Base-by-base conservation (phyloP, 2,888 invertebrate species). In the Octonoba sinensis region DNA sequence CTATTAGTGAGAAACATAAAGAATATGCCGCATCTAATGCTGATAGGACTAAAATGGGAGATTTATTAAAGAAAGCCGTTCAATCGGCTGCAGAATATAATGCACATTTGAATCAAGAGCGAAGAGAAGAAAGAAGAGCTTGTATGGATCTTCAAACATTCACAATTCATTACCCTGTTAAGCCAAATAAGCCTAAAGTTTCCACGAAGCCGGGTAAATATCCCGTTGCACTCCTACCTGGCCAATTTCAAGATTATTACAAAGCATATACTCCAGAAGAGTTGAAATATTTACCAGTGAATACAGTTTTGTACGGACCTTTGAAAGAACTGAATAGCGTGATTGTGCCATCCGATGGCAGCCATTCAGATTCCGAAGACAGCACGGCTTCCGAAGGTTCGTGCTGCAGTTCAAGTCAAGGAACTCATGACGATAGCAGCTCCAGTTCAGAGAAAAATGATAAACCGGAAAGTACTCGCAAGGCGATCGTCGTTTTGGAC, bases 211-310 rank as follows among this genome's bases (percentile, higher is more conserved):
- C 92, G 56, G 92, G 92, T 57, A 88, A 92, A 88, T 99, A 97
- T 91, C 99, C 99, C 22, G 93, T 97, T 83, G 93, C 98, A 60
- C 90, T 99, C 84, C 93, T 99, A 86, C 96, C 97, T 51, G 98
- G 98, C n/a, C 99, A 99, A 90, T 99, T 93, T 90, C 94, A 95
- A 86, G 95, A 97, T 89, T 92, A 92, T 87, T 97, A 94, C 89
- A 92, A 89, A 92, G 91, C 90, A 78, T 97, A 95, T 88, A 93
- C 94, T 1, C 90, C 95, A 8, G 92, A 93, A 16, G 96, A 98
- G 89, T 90, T 99, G 77, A 94, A 95, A 87, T 95, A 95, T 88
- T 93, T 97, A 90, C 99, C 99, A 0, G 88, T 99, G 67, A 97
- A 96, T 88, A 97, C 98, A 12, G 94, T 95, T 83, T 87, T 96